phyloP scores from a whole-genome alignment of 2,113 vertebrate genomes.

The Hippocampus barbouri region DNA sequence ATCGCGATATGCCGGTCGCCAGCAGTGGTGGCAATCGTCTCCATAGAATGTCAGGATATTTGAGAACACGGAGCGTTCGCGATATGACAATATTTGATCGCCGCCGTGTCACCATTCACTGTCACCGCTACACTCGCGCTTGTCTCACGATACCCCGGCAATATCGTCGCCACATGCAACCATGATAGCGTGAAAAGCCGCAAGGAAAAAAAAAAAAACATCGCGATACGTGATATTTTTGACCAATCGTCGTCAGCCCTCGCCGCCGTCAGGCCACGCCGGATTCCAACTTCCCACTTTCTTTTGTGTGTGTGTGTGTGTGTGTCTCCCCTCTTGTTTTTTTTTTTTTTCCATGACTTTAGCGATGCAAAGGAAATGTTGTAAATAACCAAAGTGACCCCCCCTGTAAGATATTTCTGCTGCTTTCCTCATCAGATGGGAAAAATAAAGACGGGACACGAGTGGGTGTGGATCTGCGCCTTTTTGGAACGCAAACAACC shows the following conservation, averaged over 20 bases:
- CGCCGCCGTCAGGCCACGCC: neutral
- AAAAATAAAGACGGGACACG: conserved; percentile 47
- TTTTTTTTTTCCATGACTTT: neutral
- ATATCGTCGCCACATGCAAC: too few relatives aligned
- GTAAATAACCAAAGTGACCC: conserved; percentile 65
- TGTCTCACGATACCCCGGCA: neutral
- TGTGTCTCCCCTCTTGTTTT: neutral
- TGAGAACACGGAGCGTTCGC: neutral
- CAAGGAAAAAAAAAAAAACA: neutral
- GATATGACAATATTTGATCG: too few relatives aligned
- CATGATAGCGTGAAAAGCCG: too few relatives aligned
- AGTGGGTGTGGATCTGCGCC: neutral
- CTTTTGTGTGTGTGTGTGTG: too few relatives aligned
- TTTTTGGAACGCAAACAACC: neutral
- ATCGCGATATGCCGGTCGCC: too few relatives aligned
- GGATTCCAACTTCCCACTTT: neutral
- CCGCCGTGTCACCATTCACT: too few relatives aligned
- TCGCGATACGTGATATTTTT: too few relatives aligned
- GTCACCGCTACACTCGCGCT: neutral
- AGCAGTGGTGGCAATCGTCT: too few relatives aligned
- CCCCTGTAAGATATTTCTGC: conserved; percentile 70
- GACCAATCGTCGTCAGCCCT: neutral
- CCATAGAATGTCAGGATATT: too few relatives aligned
- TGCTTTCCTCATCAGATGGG: conserved; percentile 13
- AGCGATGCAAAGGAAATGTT: conserved; percentile 48